phyloP scores from a whole-genome alignment of 2,888 invertebrate species.

The Hypsopygia costalis region DNA sequence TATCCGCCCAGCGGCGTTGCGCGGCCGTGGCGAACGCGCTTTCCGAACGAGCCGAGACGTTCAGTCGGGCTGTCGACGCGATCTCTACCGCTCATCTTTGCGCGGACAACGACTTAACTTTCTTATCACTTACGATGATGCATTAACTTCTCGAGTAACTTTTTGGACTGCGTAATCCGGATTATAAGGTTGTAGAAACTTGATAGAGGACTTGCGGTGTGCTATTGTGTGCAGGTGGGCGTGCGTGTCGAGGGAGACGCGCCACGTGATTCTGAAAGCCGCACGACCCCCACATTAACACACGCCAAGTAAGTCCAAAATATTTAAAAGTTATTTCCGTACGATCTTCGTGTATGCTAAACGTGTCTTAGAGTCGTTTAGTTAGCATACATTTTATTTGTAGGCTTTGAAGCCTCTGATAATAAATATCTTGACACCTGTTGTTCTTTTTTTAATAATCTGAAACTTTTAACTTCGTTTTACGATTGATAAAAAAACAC shows the following conservation, averaged over 20 bases:
- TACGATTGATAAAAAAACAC: too few relatives aligned
- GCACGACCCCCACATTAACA: slow-evolving; percentile 49
- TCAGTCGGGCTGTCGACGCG: slow-evolving; percentile 59
- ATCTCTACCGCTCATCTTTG: slow-evolving; percentile 39
- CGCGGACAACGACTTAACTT: slow-evolving; percentile 44
- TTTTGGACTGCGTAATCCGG: background rate
- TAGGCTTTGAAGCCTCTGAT: too few relatives aligned
- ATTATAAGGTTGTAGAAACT: background rate
- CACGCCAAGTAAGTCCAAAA: slow-evolving; percentile 61
- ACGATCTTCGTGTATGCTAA: too few relatives aligned
- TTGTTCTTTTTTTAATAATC: too few relatives aligned
- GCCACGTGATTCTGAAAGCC: slow-evolving; percentile 38
- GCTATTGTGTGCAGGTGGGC: slow-evolving; percentile 32
- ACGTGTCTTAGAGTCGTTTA: too few relatives aligned
- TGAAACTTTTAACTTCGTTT: too few relatives aligned
- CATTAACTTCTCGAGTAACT: slow-evolving; percentile 18
- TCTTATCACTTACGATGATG: slow-evolving; percentile 39
- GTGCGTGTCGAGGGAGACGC: slow-evolving; percentile 25
- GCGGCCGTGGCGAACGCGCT: slow-evolving; percentile 27
- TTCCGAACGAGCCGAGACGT: slow-evolving; percentile 46
- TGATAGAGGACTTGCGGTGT: slow-evolving; percentile 19
- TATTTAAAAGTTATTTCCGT: slow-evolving; percentile 1
- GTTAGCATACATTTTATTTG: too few relatives aligned
- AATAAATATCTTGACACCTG: too few relatives aligned
- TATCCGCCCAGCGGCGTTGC: slow-evolving; percentile 45